These are phyloP conservation scores for Hetaerina americana DNA, from an alignment of 1,140 invertebrate species.

Conservation along the genomic window DNA sequence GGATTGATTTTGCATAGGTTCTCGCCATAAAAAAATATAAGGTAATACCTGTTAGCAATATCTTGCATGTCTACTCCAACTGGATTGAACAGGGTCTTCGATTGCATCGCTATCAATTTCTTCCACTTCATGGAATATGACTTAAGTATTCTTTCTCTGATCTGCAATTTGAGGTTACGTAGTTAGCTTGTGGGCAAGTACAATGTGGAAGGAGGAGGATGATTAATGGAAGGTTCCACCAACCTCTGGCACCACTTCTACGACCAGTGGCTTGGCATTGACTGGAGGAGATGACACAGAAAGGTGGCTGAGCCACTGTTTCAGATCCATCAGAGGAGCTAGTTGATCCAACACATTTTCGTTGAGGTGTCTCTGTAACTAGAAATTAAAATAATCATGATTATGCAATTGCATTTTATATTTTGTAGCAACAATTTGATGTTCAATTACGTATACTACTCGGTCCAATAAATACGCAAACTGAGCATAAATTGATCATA, in stretches of 20 bases:
- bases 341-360: conserved; percentile 59
- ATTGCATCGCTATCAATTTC: conserved; percentile 39
- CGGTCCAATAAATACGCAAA: no score
- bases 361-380: conserved; percentile 45
- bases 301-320: conserved; percentile 47
- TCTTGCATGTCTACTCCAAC: conserved; percentile 34
- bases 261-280: conserved; percentile 28
- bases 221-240: conserved; percentile 23
- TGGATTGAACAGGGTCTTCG: conserved; percentile 33
- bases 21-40: background rate
- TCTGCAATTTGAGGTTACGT: no score
- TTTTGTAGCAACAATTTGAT: no score
- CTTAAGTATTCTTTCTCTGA: conserved; percentile 32
- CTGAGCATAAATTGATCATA: no score
- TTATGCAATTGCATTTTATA: no score
- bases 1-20: background rate
- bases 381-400: no score
- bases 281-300: conserved; percentile 24
- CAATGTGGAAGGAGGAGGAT: background rate
- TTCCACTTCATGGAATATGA: conserved; percentile 38
- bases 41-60: conserved; percentile 27
- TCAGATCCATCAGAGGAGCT: conserved; percentile 54
- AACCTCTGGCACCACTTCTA: conserved; percentile 45
- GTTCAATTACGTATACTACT: no score
- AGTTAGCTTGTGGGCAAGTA: no score